Evolutionary conservation across 2,888 invertebrate species (phyloP).

Genomic region (Ernsta delagoae): DNA sequence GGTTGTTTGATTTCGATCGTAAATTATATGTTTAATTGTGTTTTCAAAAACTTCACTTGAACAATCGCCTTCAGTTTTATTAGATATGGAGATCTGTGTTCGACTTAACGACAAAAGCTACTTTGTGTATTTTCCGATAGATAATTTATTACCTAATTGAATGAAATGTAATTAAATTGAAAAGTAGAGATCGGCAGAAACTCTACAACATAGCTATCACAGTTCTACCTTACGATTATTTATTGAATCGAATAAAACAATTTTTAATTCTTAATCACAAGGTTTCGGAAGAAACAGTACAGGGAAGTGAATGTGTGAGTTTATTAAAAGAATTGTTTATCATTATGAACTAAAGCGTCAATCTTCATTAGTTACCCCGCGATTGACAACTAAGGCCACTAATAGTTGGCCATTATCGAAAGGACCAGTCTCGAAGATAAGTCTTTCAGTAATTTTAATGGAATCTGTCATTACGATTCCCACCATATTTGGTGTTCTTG

Average conservation of each 20-base stretch:
- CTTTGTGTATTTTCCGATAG: too few relatives aligned
- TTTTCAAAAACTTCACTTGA: slow-evolving; percentile 8
- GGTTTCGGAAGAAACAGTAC: neutral
- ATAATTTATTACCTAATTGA: too few relatives aligned
- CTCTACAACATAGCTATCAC: too few relatives aligned
- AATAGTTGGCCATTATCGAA: slow-evolving; percentile 59
- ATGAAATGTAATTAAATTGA: too few relatives aligned
- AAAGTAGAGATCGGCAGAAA: too few relatives aligned
- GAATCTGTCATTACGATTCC: neutral
- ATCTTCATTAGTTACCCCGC: slow-evolving; percentile 60
- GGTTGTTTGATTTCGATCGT: slow-evolving; percentile 21
- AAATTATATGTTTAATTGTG: slow-evolving; percentile 16
- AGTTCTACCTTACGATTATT: too few relatives aligned
- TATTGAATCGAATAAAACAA: too few relatives aligned
- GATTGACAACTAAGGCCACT: slow-evolving; percentile 68
- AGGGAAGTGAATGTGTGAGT: slow-evolving; percentile 14
- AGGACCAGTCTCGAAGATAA: slow-evolving; percentile 50
- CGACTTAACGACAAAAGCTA: too few relatives aligned
- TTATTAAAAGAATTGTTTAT: slow-evolving; percentile 13
- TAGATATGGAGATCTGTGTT: too few relatives aligned
- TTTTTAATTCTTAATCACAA: too few relatives aligned
- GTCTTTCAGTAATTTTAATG: slow-evolving; percentile 54
- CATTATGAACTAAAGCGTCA: slow-evolving; percentile 49
- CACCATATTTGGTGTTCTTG: slow-evolving; percentile 49
- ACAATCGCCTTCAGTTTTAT: neutral